phyloP scores from a whole-genome alignment of 2,797 vertebrate genomes.

The Parauchenoglanis ngamensis region DNA sequence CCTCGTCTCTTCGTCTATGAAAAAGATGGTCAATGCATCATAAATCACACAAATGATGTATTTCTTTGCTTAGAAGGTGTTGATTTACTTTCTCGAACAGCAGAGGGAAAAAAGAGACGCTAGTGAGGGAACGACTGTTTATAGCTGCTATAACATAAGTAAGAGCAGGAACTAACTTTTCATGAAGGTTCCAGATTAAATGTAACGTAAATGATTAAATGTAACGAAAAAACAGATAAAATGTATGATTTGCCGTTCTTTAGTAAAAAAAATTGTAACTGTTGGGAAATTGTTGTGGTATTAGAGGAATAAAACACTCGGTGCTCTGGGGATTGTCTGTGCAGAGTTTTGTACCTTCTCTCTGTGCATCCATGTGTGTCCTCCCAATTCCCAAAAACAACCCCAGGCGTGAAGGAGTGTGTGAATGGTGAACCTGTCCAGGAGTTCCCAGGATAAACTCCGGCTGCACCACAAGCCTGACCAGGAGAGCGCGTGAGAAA shows the following conservation, averaged over 20 bases:
- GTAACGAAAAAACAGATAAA: not conserved
- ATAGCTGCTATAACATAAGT: not conserved
- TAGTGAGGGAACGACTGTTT: not conserved
- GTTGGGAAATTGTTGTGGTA: not conserved
- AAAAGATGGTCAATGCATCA: no score
- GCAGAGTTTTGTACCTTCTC: not conserved
- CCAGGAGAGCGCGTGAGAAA: not conserved
- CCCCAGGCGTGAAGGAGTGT: not conserved
- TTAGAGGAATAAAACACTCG: not conserved
- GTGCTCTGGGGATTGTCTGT: not conserved
- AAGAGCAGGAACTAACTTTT: not conserved
- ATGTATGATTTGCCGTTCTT: not conserved
- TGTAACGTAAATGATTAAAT: no score
- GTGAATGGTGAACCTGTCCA: not conserved
- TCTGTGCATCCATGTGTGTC: not conserved
- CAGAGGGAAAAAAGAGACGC: not conserved
- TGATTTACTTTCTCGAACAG: not conserved
- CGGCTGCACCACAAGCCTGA: not conserved
- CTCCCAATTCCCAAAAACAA: no score
- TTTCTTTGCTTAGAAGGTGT: not conserved
- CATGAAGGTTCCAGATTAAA: not conserved
- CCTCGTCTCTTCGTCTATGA: not conserved
- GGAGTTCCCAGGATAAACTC: not conserved
- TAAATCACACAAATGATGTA: not conserved
- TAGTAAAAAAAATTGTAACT: not conserved